These are phyloP conservation scores for Digitonthophagus gazella DNA, from an alignment of 2,888 invertebrate species.

Conservation along the genomic window DNA sequence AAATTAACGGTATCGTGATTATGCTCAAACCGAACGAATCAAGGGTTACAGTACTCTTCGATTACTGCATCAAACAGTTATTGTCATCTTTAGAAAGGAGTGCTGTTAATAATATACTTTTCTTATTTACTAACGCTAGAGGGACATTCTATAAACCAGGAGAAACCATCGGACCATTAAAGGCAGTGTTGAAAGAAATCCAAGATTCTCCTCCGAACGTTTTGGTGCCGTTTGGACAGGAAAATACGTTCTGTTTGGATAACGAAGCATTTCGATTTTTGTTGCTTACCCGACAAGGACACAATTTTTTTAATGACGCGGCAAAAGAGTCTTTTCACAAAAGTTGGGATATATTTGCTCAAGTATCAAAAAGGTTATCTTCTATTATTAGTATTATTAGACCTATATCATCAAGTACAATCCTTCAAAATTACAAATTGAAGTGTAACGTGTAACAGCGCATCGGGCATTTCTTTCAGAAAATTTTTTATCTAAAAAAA, in stretches of 20 bases:
- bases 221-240: slow-evolving; percentile 35
- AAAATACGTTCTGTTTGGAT: slow-evolving; percentile 46
- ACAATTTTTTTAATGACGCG: slow-evolving; percentile 7
- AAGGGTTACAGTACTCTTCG: slow-evolving; percentile 40
- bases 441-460: too few species aligned
- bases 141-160: slow-evolving; percentile 41
- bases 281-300: slow-evolving; percentile 33
- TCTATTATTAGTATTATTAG: background rate
- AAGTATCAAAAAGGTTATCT: slow-evolving; percentile 21
- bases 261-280: slow-evolving; percentile 45
- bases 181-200: slow-evolving; percentile 37
- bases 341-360: slow-evolving; percentile 24
- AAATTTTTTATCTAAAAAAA: too few species aligned
- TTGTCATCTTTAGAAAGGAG: slow-evolving; percentile 44
- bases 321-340: slow-evolving; percentile 19
- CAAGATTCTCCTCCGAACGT: slow-evolving; percentile 35
- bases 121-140: slow-evolving; percentile 44
- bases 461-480: too few species aligned
- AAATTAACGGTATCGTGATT: slow-evolving; percentile 43
- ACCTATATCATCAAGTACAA: too few species aligned
- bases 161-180: slow-evolving; percentile 39
- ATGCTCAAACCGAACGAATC: slow-evolving; percentile 41
- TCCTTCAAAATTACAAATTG: too few species aligned
- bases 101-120: slow-evolving; percentile 44
- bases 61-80: slow-evolving; percentile 44